Conservation (phyloP, 1,140 invertebrate species). For the roundworm (Caenorhabditis elegans) region WBcel235 BX284606.5:3161501-3162000, state of each 20-base stretch:
- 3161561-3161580: background rate
- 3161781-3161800: background rate
- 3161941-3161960: conserved; percentile 7
- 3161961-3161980: conserved; percentile 17
- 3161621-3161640: background rate
- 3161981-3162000: too few species aligned
- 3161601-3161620: background rate
- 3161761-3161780: background rate
- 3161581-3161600: background rate
- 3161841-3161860: background rate
- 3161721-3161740: background rate
- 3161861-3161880: background rate
- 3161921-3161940: background rate
- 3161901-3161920: background rate
- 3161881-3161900: background rate
- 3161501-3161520: background rate
- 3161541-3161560: background rate
- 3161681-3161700: too few species aligned
- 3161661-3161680: background rate
- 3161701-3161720: background rate
- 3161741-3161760: conserved; percentile 21
- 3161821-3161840: background rate
- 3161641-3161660: background rate
- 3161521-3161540: conserved; percentile 15
- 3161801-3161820: background rate